Evolutionary conservation across 2,113 vertebrate species (phyloP), one percentile per base, ranked within the genome.

Genomic region (Chaetodon auriga): DNA sequence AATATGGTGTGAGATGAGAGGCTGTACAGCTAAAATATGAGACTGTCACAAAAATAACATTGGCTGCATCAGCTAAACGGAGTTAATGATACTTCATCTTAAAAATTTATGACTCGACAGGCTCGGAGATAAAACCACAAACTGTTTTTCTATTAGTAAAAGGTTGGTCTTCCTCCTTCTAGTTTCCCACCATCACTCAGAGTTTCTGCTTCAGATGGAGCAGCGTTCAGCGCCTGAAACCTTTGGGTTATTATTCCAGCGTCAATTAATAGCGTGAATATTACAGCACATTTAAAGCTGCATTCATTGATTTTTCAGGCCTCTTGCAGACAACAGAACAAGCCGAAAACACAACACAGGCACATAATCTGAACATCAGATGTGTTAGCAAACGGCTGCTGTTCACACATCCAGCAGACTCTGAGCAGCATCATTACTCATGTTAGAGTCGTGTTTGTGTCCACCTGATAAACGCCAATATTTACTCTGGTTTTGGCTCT

Each of bases 11-110:
- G 60, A 84, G 76, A 87, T 68, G 88, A 84, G 66, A 82, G 78
- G 43, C 53, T 1, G 9, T 9, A 19, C 65, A 23, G 64, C 62
- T 51, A 21, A 84, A 79, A 51, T 43, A 84, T 65, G 64, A 64
- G 58, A 45, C 53, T 7, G 60, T 23, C 36, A 58, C 57, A 65
- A 49, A 89, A 85, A 85, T 89, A 87, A 79, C 77, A 53, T 1
- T 1, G 55, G 65, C 80, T 68, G 15, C 76, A 68, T 86, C 84
- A 79, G 80, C 85, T 65, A 7, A 53, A 83, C 23, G 1, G 60
- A 82, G 43, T 72, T 82, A 80, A 90, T 84, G 81, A 86, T 66
- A 82, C 72, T 63, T 78, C 63, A 76, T 73, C 63, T 78, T 6
- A 19, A 70, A 76, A 63, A 82, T 53, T 4, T 81, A 79, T 76